Conservation (phyloP, 2,888 invertebrate genomes). For the Megastigmus dorsalis region DNA sequence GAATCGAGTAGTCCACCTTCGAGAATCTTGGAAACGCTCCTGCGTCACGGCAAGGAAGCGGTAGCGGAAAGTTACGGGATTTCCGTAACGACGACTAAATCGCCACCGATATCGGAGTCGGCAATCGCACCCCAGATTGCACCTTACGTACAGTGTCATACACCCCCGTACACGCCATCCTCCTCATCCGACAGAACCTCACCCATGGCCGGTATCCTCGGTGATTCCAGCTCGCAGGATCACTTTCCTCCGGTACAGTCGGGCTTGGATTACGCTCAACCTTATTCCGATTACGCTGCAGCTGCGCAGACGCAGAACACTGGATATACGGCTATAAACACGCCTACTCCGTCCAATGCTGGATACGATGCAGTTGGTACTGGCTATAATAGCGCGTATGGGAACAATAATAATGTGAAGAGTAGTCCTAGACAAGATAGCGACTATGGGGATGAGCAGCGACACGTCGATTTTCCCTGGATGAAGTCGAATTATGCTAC, state of each 20-base stretch:
- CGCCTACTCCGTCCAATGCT: neutral
- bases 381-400: neutral
- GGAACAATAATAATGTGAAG: constrained; percentile 58
- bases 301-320: constrained; percentile 23
- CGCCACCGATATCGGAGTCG: constrained; percentile 6
- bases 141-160: constrained; percentile 56
- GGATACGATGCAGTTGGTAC: neutral
- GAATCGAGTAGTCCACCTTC: constrained; percentile 45
- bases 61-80: constrained; percentile 56
- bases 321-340: neutral
- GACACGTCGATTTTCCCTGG: constrained; percentile 64
- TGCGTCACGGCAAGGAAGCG: constrained; percentile 65
- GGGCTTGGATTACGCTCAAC: constrained; percentile 13
- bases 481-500: constrained; percentile 64
- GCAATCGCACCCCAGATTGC: constrained; percentile 8
- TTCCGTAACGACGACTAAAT: neutral
- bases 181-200: constrained; percentile 63
- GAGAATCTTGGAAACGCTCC: constrained; percentile 63
- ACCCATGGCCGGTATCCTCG: constrained; percentile 56
- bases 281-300: neutral
- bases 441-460: constrained; percentile 58
- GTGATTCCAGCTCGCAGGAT: constrained; percentile 55
- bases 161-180: constrained; percentile 64
- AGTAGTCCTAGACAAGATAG: constrained; percentile 54
- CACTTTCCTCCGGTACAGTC: neutral